Conservation (phyloP, 2,888 invertebrate genomes). For the Tryphoninae sp. region DNA sequence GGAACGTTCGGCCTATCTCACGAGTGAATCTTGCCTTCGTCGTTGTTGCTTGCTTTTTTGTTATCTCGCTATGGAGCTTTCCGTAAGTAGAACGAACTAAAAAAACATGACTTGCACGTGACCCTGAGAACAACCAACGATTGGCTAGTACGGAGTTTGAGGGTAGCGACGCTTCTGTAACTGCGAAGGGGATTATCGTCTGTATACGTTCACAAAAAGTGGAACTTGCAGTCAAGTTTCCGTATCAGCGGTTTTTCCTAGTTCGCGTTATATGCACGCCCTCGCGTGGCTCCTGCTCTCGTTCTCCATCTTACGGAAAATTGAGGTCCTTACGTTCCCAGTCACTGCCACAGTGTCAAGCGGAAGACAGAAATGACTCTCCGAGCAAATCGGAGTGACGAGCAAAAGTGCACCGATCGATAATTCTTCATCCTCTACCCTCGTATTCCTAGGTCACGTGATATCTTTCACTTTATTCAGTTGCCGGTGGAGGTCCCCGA, state of each 20-base stretch:
- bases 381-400: slow-evolving; percentile 62
- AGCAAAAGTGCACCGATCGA: slow-evolving; percentile 59
- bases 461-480: background rate
- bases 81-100: slow-evolving; percentile 69
- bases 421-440: background rate
- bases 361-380: slow-evolving; percentile 56
- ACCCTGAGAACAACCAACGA: background rate
- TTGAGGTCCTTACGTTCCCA: slow-evolving; percentile 11
- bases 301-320: slow-evolving; percentile 46
- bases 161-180: slow-evolving; percentile 1
- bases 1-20: slow-evolving; percentile 28
- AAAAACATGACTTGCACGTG: slow-evolving; percentile 54
- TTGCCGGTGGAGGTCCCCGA: background rate
- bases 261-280: slow-evolving; percentile 31
- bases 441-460: background rate
- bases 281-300: slow-evolving; percentile 15
- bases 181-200: slow-evolving; percentile 16
- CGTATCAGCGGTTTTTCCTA: slow-evolving; percentile 67
- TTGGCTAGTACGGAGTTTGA: background rate
- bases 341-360: slow-evolving; percentile 16
- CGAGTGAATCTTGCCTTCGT: background rate
- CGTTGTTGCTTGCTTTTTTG: slow-evolving; percentile 43
- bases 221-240: slow-evolving; percentile 68
- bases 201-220: slow-evolving; percentile 34
- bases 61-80: slow-evolving; percentile 53